Evolutionary conservation across 1,140 invertebrate species (phyloP).

Genomic region (Macrocentrus cingulum): DNA sequence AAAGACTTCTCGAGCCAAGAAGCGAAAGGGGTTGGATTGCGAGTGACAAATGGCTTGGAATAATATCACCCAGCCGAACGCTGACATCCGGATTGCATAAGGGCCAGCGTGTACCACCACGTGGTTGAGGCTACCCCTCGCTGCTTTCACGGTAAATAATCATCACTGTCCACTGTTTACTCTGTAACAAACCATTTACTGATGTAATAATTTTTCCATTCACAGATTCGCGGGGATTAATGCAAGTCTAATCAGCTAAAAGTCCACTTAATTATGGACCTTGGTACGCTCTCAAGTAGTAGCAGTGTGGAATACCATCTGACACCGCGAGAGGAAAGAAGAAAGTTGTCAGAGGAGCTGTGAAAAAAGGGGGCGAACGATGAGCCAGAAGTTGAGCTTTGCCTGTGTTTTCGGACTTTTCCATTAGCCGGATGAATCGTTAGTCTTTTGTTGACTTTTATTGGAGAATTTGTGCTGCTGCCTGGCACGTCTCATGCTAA

Average conservation of each 20-base stretch:
- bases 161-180: no score
- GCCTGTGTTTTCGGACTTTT: slow-evolving; percentile 59
- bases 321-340: slow-evolving; percentile 13
- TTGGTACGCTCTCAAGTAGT: background rate
- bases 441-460: slow-evolving; percentile 62
- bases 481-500: slow-evolving; percentile 26
- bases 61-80: slow-evolving; percentile 55
- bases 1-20: slow-evolving; percentile 34
- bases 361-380: slow-evolving; percentile 25
- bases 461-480: slow-evolving; percentile 41
- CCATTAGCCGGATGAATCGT: slow-evolving; percentile 61
- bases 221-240: background rate
- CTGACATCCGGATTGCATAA: slow-evolving; percentile 20
- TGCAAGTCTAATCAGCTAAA: slow-evolving; percentile 25
- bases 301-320: background rate
- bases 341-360: background rate
- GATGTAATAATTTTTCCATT: background rate
- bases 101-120: no score
- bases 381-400: slow-evolving; percentile 13
- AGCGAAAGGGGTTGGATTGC: slow-evolving; percentile 52
- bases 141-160: no score
- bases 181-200: no score
- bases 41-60: slow-evolving; percentile 60
- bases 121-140: no score
- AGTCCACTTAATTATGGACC: slow-evolving; percentile 25